Base-by-base conservation (phyloP, 2,888 invertebrate species). In the Patella ulyssiponensis region DNA sequence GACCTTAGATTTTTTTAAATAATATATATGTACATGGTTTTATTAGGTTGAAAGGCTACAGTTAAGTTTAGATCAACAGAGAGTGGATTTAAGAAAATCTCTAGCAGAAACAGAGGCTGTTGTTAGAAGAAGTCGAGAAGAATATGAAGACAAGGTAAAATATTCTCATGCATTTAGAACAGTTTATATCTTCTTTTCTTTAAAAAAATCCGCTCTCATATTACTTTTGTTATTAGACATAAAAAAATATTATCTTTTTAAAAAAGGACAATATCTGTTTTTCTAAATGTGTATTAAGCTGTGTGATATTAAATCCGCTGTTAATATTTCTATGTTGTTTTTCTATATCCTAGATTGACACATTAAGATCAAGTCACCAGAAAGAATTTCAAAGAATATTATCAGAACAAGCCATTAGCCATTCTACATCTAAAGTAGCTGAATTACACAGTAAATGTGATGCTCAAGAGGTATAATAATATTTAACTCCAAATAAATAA, bases 361-460 rank as follows among this genome's bases (percentile, higher is more conserved):
- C 84, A 20, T 71, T 90, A 75, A 83, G 86, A 75, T 71, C 76
- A 7, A 85, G 85, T n/a, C 91, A 91, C 77, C 88, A 90, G 81
- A 84, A 84, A 74, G 90, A 91, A 79, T 72, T 91, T 11, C 86
- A 88, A 77, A 83, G 82, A 75, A 70, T 91, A 9, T 78, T 89
- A 33, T 82, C 90, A 20, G 88, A 88, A 54, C 88, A 90, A 54
- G 90, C 89, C 7, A 81, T 90, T 27, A 82, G 87, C 52, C 83
- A 89, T 76, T 89, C 90, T 5, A 86, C 88, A 1, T 89, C 90
- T 51, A 86, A 84, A 76, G 72, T 88, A 72, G 89, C 90, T n/a
- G 88, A 90, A 71, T 81, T 91, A 17, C 87, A 87, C 80, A 88
- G 86, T 77, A 87, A 88, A 84, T 82, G 87, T 44, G 88, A 90